Conservation (phyloP, 2,113 vertebrate species). For the Hipposideros armiger region DNA sequence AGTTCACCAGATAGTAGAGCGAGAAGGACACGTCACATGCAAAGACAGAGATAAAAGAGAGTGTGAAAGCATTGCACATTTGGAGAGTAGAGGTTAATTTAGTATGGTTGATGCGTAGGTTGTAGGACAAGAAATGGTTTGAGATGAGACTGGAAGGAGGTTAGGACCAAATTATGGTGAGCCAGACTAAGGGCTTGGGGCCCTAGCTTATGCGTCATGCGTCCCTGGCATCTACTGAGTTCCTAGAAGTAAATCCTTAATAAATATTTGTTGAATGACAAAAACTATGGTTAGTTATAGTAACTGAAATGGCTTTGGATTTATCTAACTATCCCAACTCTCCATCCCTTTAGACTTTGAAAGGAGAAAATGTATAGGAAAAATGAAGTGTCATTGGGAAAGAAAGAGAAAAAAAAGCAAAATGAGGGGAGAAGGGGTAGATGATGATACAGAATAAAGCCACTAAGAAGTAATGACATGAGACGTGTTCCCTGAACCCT, state of each 20-base stretch:
- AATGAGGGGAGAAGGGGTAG: not conserved
- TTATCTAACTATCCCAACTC: not conserved
- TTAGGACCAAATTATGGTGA: not conserved
- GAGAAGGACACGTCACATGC: not conserved
- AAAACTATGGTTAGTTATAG: not conserved
- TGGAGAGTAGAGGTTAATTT: not conserved
- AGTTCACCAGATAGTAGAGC: not conserved
- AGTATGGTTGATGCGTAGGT: accelerated
- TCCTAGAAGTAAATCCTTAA: not conserved
- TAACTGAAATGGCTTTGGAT: not conserved
- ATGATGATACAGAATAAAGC: not conserved
- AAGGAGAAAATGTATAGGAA: not conserved
- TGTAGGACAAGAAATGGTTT: not conserved
- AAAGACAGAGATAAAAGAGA: not conserved
- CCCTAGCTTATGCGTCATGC: not conserved
- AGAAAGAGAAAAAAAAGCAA: not conserved
- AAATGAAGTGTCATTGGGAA: not conserved
- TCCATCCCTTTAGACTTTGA: not conserved
- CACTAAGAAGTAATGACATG: not conserved
- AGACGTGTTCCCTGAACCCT: not conserved
- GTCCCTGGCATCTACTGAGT: not conserved
- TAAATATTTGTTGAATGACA: not conserved
- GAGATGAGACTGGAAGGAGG: not conserved
- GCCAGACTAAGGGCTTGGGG: not conserved
- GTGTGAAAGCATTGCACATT: not conserved